Evolutionary conservation across 92 coral and sea anemone species (phyloP).

Genomic region (Epizoanthus ramosus): DNA sequence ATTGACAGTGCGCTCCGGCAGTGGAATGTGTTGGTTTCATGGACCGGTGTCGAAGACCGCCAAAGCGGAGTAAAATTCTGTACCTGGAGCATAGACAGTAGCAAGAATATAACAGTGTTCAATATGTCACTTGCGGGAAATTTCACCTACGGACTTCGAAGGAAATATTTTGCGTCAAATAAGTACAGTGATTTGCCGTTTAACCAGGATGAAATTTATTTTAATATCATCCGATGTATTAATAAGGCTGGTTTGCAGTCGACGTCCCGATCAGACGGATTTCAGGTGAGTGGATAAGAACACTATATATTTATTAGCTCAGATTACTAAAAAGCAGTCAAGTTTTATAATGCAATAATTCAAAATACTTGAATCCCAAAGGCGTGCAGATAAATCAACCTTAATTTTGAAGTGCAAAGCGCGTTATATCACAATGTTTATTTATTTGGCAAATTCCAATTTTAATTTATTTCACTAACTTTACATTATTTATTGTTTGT

Average conservation of each 20-base stretch:
- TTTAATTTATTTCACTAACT: too few species aligned
- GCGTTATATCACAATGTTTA: too few species aligned
- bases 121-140: conserved; percentile 35
- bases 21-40: conserved; percentile 78
- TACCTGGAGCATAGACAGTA: conserved; percentile 67
- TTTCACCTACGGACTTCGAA: conserved; percentile 55
- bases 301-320: too few species aligned
- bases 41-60: conserved; percentile 88
- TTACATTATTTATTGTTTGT: too few species aligned
- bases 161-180: conserved; percentile 46
- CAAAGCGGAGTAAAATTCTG: conserved; percentile 79
- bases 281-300: conserved; percentile 15
- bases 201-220: conserved; percentile 12
- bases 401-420: too few species aligned
- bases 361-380: too few species aligned
- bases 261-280: conserved; percentile 35
- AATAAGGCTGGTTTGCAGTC: conserved; percentile 69
- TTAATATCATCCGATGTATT: conserved; percentile 35
- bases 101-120: conserved; percentile 42
- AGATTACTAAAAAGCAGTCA: too few species aligned
- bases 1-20: conserved; percentile 64
- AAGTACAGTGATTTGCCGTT: conserved; percentile 39
- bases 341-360: too few species aligned
- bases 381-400: too few species aligned
- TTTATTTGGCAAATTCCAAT: too few species aligned